phyloP scores from a whole-genome alignment of 2,888 invertebrate species.

The Agriopis leucophaearia region DNA sequence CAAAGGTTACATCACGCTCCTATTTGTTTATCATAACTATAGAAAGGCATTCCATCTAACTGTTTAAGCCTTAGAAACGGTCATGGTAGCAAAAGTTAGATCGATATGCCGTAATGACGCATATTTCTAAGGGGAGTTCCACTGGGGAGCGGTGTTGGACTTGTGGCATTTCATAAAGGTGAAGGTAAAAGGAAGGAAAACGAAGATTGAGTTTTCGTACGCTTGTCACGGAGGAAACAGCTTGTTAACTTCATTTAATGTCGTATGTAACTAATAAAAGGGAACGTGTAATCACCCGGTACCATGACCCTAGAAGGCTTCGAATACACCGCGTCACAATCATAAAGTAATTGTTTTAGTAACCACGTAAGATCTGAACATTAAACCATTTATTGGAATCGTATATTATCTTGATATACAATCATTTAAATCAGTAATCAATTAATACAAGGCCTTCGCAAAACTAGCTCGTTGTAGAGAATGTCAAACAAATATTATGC shows the following conservation, averaged over 20 bases:
- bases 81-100: constrained; percentile 57
- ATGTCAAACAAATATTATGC: constrained; percentile 23
- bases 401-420: not conserved
- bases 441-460: constrained; percentile 13
- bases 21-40: not conserved
- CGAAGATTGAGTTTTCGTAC: constrained; percentile 28
- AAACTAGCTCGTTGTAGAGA: constrained; percentile 15
- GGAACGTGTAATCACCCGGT: constrained; percentile 19
- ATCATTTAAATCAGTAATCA: constrained; percentile 7
- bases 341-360: not conserved
- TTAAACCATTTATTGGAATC: too few species aligned
- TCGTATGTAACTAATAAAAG: not conserved
- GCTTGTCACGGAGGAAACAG: constrained; percentile 26
- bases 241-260: constrained; percentile 12
- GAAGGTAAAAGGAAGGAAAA: constrained; percentile 30
- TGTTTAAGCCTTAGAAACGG: constrained; percentile 52
- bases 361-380: not conserved
- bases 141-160: constrained; percentile 46
- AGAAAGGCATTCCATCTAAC: not conserved
- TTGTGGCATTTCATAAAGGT: constrained; percentile 61
- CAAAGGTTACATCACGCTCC: too few species aligned
- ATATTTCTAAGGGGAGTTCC: constrained; percentile 46
- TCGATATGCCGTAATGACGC: constrained; percentile 68
- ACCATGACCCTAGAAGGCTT: constrained; percentile 20
- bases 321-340: constrained; percentile 1